Evolutionary conservation across 2,888 invertebrate genomes (phyloP).

Genomic region (Melanchra persicariae): DNA sequence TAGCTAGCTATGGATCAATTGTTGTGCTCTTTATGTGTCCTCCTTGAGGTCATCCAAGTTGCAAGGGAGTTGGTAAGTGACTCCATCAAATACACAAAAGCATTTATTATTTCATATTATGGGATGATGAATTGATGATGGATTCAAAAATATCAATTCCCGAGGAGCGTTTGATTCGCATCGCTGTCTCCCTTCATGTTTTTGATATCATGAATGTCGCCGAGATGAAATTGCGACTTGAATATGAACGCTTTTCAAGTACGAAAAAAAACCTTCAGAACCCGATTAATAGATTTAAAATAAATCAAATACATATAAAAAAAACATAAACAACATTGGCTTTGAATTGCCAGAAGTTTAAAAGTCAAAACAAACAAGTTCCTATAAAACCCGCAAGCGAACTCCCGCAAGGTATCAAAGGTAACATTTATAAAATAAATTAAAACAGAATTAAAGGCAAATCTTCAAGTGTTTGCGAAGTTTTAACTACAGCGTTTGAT

Average conservation of each 20-base stretch:
- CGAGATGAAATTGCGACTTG: no score
- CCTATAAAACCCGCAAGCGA: neutral
- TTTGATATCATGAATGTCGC: no score
- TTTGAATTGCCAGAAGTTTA: slow-evolving; percentile 3
- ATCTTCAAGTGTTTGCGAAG: slow-evolving; percentile 47
- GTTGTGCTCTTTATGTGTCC: neutral
- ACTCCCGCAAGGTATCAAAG: slow-evolving; percentile 29
- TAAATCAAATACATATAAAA: neutral
- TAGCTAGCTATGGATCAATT: neutral
- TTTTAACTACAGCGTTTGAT: slow-evolving; percentile 54
- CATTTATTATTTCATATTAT: no score
- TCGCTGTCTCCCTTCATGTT: no score
- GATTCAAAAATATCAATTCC: no score
- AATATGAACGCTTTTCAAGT: no score
- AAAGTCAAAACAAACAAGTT: slow-evolving; percentile 2
- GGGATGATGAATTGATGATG: no score
- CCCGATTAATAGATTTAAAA: no score
- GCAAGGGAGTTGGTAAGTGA: neutral
- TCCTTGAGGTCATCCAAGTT: neutral
- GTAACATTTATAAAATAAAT: slow-evolving; percentile 41
- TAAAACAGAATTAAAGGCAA: slow-evolving; percentile 39
- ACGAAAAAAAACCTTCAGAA: no score
- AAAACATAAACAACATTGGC: neutral
- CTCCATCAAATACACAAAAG: neutral
- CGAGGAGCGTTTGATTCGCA: no score